These are phyloP conservation scores for Myopa testacea DNA, from an alignment of 2,888 invertebrate species.

Conservation along the genomic window DNA sequence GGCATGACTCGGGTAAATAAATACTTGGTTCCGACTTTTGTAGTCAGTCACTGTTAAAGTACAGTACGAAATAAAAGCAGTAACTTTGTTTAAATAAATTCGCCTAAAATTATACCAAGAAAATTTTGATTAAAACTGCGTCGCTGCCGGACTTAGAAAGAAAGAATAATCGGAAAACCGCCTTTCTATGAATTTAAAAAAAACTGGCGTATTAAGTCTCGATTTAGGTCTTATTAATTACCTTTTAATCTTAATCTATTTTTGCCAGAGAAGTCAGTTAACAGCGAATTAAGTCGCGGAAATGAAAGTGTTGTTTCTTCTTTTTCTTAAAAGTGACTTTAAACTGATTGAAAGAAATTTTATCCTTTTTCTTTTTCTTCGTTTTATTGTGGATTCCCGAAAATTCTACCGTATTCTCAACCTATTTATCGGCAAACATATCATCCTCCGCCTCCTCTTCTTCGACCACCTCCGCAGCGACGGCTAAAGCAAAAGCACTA, in stretches of 20 bases:
- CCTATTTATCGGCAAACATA: conserved; percentile 46
- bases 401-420: conserved; percentile 46
- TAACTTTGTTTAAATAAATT: too few species aligned
- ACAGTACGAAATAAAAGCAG: not conserved
- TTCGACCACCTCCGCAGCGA: conserved; percentile 53
- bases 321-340: not conserved
- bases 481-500: conserved; percentile 50
- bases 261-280: too few species aligned
- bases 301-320: not conserved
- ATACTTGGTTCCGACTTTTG: too few species aligned
- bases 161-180: too few species aligned
- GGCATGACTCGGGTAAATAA: too few species aligned
- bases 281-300: too few species aligned
- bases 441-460: conserved; percentile 48
- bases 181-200: too few species aligned
- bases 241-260: too few species aligned
- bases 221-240: too few species aligned
- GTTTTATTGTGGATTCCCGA: conserved; percentile 46
- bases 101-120: conserved; percentile 32
- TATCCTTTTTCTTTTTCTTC: conserved; percentile 43
- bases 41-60: not conserved
- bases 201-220: too few species aligned
- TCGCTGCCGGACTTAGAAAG: too few species aligned
- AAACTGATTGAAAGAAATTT: not conserved
- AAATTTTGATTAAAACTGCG: not conserved